These are phyloP conservation scores for Acropternis orthonyx DNA, from an alignment of 2,797 vertebrate species.

Conservation along the genomic window DNA sequence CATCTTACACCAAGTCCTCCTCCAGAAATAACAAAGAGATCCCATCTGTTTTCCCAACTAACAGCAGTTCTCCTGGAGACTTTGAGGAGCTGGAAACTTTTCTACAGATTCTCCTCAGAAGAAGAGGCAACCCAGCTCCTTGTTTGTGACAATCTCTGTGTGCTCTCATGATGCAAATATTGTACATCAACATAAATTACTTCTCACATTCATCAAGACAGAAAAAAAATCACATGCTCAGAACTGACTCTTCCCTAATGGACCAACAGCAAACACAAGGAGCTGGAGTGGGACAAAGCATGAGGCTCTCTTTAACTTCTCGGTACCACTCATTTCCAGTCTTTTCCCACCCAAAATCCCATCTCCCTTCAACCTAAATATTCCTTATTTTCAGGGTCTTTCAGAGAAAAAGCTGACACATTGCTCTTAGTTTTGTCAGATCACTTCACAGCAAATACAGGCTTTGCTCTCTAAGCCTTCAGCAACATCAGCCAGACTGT, in stretches of 20 bases:
- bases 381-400: neutral
- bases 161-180: neutral
- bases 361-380: neutral
- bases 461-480: neutral
- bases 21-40: neutral
- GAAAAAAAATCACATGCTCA: fast-evolving
- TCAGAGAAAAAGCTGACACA: neutral
- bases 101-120: neutral
- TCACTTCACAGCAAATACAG: neutral
- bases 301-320: neutral
- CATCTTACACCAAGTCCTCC: neutral
- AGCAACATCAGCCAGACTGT: neutral
- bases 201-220: neutral
- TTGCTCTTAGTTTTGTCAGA: neutral
- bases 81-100: neutral
- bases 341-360: neutral
- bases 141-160: neutral
- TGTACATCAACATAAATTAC: neutral
- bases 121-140: neutral
- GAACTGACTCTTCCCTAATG: neutral
- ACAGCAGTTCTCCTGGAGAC: neutral
- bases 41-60: neutral
- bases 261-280: neutral
- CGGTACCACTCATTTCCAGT: neutral
- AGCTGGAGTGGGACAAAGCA: neutral